These are phyloP conservation scores for Sparus aurata DNA, from an alignment of 2,797 vertebrate genomes.

Conservation along the genomic window DNA sequence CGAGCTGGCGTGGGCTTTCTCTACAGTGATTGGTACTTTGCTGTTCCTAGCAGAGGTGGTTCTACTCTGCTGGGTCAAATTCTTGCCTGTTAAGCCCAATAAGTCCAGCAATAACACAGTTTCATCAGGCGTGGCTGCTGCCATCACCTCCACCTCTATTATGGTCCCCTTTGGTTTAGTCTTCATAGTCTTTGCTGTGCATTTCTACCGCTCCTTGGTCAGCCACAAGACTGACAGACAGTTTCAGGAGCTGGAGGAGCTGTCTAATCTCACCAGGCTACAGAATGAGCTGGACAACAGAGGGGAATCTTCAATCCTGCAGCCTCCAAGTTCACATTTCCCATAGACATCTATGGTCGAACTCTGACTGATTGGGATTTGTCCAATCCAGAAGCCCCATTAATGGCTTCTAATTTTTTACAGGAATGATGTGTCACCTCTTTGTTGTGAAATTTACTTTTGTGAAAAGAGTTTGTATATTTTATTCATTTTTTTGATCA, in stretches of 20 bases:
- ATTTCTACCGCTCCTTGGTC: constrained; percentile 98
- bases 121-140: constrained; percentile 93
- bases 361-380: constrained; percentile 32
- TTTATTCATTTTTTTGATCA: constrained; percentile 48
- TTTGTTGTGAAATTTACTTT: constrained; percentile 58
- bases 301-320: constrained; percentile 83
- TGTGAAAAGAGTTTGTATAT: constrained; percentile 54
- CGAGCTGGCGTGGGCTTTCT: constrained; percentile 98
- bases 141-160: constrained; percentile 96
- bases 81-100: constrained; percentile 90
- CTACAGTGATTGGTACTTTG: constrained; percentile 96
- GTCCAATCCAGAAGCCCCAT: constrained; percentile 18
- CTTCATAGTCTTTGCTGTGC: constrained; percentile 97
- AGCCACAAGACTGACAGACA: constrained; percentile 99
- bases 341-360: constrained; percentile 74
- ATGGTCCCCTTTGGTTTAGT: constrained; percentile 97
- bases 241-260: constrained; percentile 92
- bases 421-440: constrained; percentile 45
- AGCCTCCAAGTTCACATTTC: constrained; percentile 91
- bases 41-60: constrained; percentile 98
- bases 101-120: constrained; percentile 79
- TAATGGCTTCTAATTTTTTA: constrained; percentile 43
- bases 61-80: constrained; percentile 98
- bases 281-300: constrained; percentile 97
- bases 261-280: constrained; percentile 94